Evolutionary conservation across 2,888 invertebrate genomes (phyloP).

Genomic region (Neoascia interrupta): DNA sequence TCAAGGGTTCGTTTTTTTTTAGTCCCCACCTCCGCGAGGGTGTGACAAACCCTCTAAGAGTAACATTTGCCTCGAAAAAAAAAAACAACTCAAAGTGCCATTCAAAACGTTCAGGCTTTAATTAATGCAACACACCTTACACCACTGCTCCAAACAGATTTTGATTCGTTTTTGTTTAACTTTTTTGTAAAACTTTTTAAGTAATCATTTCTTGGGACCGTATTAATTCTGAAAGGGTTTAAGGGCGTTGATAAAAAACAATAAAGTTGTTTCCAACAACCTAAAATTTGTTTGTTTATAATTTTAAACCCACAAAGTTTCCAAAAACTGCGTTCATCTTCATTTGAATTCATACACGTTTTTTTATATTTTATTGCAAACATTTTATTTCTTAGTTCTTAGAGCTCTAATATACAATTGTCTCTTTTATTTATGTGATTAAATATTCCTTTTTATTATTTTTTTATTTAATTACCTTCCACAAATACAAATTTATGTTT

Average conservation of each 20-base stretch:
- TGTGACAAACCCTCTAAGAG: too few relatives aligned
- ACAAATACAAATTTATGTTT: constrained; percentile 58
- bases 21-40: too few relatives aligned
- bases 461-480: constrained; percentile 48
- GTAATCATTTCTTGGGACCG: neutral
- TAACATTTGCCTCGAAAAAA: too few relatives aligned
- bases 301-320: neutral
- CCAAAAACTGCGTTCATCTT: neutral
- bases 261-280: neutral
- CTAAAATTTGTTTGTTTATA: neutral
- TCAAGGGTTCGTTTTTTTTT: too few relatives aligned
- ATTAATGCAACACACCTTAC: too few relatives aligned
- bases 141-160: too few relatives aligned
- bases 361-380: constrained; percentile 59
- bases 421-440: constrained; percentile 57
- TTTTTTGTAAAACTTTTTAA: neutral
- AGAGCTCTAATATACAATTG: constrained; percentile 63
- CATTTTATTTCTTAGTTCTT: constrained; percentile 61
- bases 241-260: neutral
- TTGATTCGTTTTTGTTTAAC: too few relatives aligned
- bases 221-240: neutral
- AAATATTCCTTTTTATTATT: constrained; percentile 39
- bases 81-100: too few relatives aligned
- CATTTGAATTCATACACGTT: neutral
- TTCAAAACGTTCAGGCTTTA: too few relatives aligned